Evolutionary conservation across 2,113 vertebrate genomes (phyloP).

Genomic region (Tupaia tana): DNA sequence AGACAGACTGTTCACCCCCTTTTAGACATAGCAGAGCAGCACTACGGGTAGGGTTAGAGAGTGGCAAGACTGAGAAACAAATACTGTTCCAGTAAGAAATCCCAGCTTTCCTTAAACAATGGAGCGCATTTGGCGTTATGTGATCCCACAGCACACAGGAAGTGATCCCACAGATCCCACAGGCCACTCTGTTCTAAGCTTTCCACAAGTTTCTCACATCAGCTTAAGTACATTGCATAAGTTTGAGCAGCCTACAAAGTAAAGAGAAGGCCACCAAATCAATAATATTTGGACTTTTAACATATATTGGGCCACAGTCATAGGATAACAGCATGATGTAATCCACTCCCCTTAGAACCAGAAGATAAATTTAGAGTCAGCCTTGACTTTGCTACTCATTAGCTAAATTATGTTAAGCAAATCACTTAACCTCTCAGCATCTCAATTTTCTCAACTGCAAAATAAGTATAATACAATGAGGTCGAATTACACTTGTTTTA

Average conservation of each 20-base stretch:
- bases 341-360: background rate
- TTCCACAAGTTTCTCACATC: background rate
- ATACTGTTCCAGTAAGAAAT: background rate
- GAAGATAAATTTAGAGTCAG: conserved; percentile 25
- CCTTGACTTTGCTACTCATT: background rate
- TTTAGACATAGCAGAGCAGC: background rate
- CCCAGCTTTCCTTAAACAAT: background rate
- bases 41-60: background rate
- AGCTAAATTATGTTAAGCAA: conserved; percentile 38
- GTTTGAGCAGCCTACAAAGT: background rate
- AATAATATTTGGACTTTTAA: background rate
- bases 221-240: background rate
- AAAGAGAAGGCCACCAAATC: background rate
- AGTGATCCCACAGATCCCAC: background rate
- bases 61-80: background rate
- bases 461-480: background rate
- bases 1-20: background rate
- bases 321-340: background rate
- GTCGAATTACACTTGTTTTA: conserved; percentile 39
- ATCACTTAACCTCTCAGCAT: conserved; percentile 20
- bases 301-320: background rate
- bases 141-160: background rate
- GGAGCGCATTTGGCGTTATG: background rate
- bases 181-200: background rate
- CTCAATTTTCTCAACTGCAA: conserved; percentile 44